Conservation (phyloP, 2,113 vertebrate species). For the Coracopsis vasa region DNA sequence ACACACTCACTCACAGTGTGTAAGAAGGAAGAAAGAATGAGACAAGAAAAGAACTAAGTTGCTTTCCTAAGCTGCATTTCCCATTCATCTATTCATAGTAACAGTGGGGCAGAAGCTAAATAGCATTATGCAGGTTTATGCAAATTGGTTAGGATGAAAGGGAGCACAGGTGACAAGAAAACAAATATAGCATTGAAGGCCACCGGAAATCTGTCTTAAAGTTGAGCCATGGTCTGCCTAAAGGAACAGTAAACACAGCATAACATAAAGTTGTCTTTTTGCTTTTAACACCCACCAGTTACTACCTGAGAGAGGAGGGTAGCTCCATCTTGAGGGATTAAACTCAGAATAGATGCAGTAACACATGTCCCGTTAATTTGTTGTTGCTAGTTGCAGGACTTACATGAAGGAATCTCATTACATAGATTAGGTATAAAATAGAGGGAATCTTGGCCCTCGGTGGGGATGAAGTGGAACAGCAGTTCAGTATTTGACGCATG, state of each 20-base stretch:
- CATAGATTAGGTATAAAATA: slow-evolving; percentile 10
- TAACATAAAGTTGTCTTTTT: background rate
- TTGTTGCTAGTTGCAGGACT: slow-evolving; percentile 25
- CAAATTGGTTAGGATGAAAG: slow-evolving; percentile 48
- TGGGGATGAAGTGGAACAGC: background rate
- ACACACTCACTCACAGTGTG: background rate
- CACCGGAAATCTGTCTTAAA: background rate
- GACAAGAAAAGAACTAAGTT: slow-evolving; percentile 36
- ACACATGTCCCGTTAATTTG: slow-evolving; percentile 59
- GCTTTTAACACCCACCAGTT: background rate
- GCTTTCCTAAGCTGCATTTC: slow-evolving; percentile 49
- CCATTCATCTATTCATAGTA: slow-evolving; percentile 63
- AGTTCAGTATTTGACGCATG: background rate
- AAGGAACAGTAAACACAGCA: background rate
- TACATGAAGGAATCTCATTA: slow-evolving; percentile 55
- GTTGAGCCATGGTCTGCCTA: background rate
- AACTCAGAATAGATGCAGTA: slow-evolving; percentile 40
- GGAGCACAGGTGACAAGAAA: background rate
- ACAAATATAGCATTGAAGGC: background rate
- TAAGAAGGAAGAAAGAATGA: background rate
- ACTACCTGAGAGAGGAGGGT: background rate
- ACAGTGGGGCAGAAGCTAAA: slow-evolving; percentile 37
- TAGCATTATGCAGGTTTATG: slow-evolving; percentile 63
- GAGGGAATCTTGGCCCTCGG: background rate
- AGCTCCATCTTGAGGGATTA: slow-evolving; percentile 14